Base-by-base conservation (phyloP, 2,113 vertebrate genomes). In the Mugil cephalus region DNA sequence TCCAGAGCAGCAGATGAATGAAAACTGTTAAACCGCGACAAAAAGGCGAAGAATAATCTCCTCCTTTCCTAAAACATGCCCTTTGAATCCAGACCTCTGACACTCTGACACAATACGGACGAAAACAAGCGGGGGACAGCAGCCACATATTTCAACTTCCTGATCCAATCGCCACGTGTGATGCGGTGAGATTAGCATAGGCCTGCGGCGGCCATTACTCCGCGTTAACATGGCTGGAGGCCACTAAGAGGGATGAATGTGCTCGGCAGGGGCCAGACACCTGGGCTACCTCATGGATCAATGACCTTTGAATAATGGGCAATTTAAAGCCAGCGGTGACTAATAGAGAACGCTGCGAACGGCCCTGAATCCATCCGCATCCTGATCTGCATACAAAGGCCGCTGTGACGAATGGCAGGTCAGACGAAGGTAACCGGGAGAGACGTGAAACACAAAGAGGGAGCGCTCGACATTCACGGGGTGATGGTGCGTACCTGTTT, bases 401-500 rank as follows among this genome's bases (percentile, higher is more conserved):
- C 19, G 15, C 59, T 4, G 61, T 77, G 78, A 88, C 17, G 50
- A 53, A 80, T 35, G 47, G 52, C 9, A 40, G 69, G 73, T 80
- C 72, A 69, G 52, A n/a, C 4, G 3, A 38, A 63, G 66, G 52
- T 42, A 39, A 73, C 19, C 17, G 36, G 40, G 34, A 47, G 45
- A 52, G 38, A 74, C 54, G 24, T 11, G 7, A 36, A 39, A 42
- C 0, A 54, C 12, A 4, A 38, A 14, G 0, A 17, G 38, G 14
- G 12, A 54, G 34, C 1, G 30, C 4, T 0, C 17, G 58, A 52
- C 53, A 13, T 34, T 46, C 42, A 66, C n/a, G 43, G 7, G 1
- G 8, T 38, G 24, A 52, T 10, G 0, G 8, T 35, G 40, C 6
- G 62, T 95, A 99, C 98, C 98, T 98, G 98, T 93, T 95, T 98